Evolutionary conservation across 2,113 vertebrate species (phyloP), one percentile per base, ranked within the genome.

Genomic region (Corvus moneduloides): DNA sequence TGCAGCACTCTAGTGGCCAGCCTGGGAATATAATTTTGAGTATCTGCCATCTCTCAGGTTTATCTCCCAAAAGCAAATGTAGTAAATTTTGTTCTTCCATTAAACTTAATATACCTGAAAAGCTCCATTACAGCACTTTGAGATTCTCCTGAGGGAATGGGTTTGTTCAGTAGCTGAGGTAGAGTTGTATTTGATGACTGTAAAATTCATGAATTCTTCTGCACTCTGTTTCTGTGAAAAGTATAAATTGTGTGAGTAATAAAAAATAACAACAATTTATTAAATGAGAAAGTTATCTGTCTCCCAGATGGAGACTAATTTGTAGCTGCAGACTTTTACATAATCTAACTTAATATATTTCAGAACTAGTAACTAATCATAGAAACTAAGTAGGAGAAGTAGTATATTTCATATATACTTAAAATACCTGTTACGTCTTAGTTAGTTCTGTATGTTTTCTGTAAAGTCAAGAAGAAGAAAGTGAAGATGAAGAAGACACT

Each of bases 401-500:
- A 13, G 20, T 35, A 23, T 23, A 16, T 83, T 62, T 43, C 27
- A 11, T 56, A 33, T 20, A 11, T 37, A 23, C 21, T 43, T 49
- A 32, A 23, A 37, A 24, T 21, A 49, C 13, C 39, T 54, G 17
- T 69, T 66, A 19, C 41, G 27, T 62, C 26, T 33, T 41, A 39
- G 20, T 79, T 79, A 52, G 69, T 95, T 93, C 41, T 96, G 13
- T 82, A 63, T 92, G 16, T 86, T 93, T 88, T 85, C 55, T 92
- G 15, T 94, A 81, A 94, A 99, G 99, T 97, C 98, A 98, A 75
- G 99, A 98, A 48, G 98, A 98, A 28, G 98, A 99, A 90, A 99
- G 98, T 93, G 98, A 98, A 92, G 98, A 98, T 87, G 98, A 99
- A 54, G 98, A 99, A 17, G 99, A 99, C 22, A 98, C 98, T 77